phyloP scores from a whole-genome alignment of 2,113 vertebrate species.

The Anoura caudifer region DNA sequence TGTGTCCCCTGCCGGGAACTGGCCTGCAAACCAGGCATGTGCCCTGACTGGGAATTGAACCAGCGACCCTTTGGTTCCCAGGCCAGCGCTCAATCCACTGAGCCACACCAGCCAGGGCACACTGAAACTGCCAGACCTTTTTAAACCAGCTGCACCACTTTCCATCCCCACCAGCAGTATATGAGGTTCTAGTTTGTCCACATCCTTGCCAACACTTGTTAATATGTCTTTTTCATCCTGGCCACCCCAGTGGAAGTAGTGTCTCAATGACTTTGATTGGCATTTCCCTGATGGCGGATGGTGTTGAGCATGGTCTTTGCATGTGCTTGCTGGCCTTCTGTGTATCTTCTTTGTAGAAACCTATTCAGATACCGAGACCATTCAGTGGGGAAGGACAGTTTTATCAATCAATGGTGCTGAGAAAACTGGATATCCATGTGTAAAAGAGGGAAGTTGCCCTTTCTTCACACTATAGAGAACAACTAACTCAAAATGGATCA shows the following conservation, averaged over 20 bases:
- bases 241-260: not conserved
- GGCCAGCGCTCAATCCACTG: too few relatives aligned
- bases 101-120: too few relatives aligned
- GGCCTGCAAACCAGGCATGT: too few relatives aligned
- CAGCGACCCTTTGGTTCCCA: too few relatives aligned
- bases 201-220: not conserved
- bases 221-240: not conserved
- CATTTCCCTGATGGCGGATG: not conserved
- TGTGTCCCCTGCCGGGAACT: too few relatives aligned
- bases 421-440: not conserved
- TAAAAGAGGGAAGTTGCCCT: not conserved
- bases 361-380: not conserved
- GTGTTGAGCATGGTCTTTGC: too few relatives aligned
- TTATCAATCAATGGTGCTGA: not conserved
- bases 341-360: not conserved
- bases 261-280: not conserved
- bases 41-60: too few relatives aligned
- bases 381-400: not conserved
- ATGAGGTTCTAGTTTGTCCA: not conserved
- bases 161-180: not conserved
- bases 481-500: not conserved
- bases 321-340: not conserved
- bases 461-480: not conserved
- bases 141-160: not conserved
- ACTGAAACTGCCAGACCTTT: not conserved